Conservation (phyloP, 2,797 vertebrate species). For the Linurgus olivaceus region DNA sequence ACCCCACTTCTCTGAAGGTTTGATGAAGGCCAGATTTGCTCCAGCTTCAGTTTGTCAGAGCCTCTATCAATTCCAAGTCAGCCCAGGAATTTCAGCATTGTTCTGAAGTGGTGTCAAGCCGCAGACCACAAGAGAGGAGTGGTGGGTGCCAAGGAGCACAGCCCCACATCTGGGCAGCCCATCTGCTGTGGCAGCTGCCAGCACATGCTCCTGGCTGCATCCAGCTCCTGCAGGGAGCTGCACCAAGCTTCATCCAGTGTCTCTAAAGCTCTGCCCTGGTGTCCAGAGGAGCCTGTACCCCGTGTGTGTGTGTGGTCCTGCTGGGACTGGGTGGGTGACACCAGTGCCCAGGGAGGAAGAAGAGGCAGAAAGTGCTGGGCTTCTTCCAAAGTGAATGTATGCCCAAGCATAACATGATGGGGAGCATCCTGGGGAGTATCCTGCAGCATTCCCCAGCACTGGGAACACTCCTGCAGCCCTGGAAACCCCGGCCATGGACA, state of each 20-base stretch:
- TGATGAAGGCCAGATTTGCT: neutral
- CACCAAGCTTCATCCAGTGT: fast-evolving
- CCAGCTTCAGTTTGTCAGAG: neutral
- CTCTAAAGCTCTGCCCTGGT: neutral
- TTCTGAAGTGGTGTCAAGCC: neutral
- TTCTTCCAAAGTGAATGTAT: neutral
- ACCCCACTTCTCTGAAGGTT: neutral
- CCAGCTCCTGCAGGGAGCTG: neutral
- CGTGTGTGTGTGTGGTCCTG: neutral
- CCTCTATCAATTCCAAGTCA: neutral
- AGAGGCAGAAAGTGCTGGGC: neutral
- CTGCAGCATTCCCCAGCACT: neutral
- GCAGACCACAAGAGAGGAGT: neutral
- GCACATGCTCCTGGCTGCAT: neutral
- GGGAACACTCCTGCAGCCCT: fast-evolving
- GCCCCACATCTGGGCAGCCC: neutral
- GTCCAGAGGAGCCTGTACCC: neutral
- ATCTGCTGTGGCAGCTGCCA: neutral
- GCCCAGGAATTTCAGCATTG: neutral
- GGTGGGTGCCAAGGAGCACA: neutral
- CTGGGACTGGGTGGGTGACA: neutral
- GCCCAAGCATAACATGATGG: fast-evolving
- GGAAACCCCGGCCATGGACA: fast-evolving
- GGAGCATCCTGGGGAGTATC: neutral
- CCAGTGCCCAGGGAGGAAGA: neutral